Base-by-base conservation (phyloP, 2,797 vertebrate species). In the Intellagama lesueurii region DNA sequence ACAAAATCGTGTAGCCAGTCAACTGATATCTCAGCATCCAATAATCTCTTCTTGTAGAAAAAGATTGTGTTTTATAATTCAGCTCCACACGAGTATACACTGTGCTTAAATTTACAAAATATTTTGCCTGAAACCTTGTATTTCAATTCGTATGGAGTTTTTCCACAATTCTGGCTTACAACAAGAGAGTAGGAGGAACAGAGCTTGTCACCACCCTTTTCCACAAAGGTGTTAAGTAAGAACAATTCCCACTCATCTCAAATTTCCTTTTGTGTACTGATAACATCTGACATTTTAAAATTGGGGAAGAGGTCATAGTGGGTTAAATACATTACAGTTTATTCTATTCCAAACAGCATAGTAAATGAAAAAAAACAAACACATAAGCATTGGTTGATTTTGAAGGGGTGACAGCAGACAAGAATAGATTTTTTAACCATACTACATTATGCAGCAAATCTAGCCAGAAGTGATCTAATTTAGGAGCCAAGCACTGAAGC, bases 201-300 rank as follows among this genome's bases (percentile, higher is more conserved):
- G 60, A 76, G 9, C 6, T 7, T 8, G 6, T 40, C 40, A 40
- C 30, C 35, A 85, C 2, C 30, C 2, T 30, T 52, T 77, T n/a
- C 32, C n/a, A 22, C 35, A 70, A 87, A 70, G 9, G 6, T 40
- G 12, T 52, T 73, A 24, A 14, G 28, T 24, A 73, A 81, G 80
- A 60, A 49, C 24, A 52, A 16, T 72, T 47, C 35, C 64, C 79
- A 44, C 17, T 16, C 60, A 64, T 44, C 40, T n/a, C 11, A 64
- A 78, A 19, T 60, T 26, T n/a, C 52, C 66, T 11, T 44, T 80
- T 56, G 47, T 32, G n/a, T 40, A 75, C 24, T 30, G 86, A 89
- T 52, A 44, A 81, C 28, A 86, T 32, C 44, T 73, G 77, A 73
- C 70, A n/a, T 89, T 73, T 87, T 49, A 75, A 81, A 75, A 30